These are phyloP conservation scores for Seira ritae DNA, from an alignment of 2,888 invertebrate species.

Conservation along the genomic window DNA sequence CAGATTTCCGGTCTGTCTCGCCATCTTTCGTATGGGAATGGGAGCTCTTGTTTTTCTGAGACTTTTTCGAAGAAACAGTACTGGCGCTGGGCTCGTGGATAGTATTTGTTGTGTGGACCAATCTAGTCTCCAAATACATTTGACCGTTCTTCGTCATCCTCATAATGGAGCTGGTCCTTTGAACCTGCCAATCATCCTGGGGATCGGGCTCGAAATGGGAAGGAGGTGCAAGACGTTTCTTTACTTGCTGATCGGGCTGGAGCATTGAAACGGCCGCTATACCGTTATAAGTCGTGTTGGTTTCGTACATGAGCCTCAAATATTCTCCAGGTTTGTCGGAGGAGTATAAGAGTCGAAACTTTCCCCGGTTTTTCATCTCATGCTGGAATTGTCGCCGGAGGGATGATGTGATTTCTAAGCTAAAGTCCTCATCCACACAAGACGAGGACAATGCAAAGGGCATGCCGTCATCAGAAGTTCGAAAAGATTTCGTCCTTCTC, in stretches of 20 bases:
- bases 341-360: conserved; percentile 78
- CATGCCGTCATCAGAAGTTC: not conserved
- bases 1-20: too few species aligned
- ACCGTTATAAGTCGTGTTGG: conserved; percentile 20
- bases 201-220: conserved; percentile 9
- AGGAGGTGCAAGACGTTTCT: not conserved
- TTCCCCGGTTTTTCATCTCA: conserved; percentile 85
- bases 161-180: conserved; percentile 10
- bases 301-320: conserved; percentile 82
- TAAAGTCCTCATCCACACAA: not conserved
- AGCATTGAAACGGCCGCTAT: too few species aligned
- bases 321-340: conserved; percentile 57
- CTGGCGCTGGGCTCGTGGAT: too few species aligned
- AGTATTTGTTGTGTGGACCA: not conserved
- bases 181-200: not conserved
- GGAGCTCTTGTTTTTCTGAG: too few species aligned
- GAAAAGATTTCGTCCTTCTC: not conserved
- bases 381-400: conserved; percentile 81
- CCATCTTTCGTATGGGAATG: too few species aligned
- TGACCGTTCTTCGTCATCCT: conserved; percentile 33
- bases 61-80: too few species aligned
- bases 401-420: not conserved
- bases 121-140: conserved; percentile 31
- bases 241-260: too few species aligned
- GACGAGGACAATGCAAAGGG: not conserved